phyloP scores from a whole-genome alignment of 2,797 vertebrate genomes.

The Scarus forsteni region DNA sequence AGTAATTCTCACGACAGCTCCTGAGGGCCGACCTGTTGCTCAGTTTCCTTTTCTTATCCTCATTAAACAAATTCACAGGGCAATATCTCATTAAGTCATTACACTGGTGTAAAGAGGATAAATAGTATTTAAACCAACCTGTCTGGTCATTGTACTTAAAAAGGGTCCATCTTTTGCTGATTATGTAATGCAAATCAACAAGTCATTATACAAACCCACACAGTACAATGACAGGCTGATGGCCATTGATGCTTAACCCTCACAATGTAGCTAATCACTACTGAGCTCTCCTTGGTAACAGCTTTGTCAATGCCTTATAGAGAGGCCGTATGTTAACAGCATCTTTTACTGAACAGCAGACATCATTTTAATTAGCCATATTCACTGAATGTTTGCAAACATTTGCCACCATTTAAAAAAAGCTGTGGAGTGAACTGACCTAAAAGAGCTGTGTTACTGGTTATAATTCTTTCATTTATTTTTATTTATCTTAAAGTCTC shows the following conservation, averaged over 20 bases:
- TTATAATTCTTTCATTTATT: too few species aligned
- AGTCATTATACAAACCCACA: constrained; percentile 41
- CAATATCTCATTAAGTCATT: constrained; percentile 38
- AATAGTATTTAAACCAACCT: constrained; percentile 44
- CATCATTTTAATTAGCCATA: neutral
- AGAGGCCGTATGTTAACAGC: neutral
- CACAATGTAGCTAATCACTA: constrained; percentile 51
- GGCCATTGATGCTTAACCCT: constrained; percentile 35
- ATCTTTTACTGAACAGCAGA: neutral
- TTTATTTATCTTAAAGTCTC: too few species aligned
- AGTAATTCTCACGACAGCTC: constrained; percentile 12
- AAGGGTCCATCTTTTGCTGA: constrained; percentile 20
- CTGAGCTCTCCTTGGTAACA: constrained; percentile 22
- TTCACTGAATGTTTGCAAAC: neutral
- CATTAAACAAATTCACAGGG: constrained; percentile 45
- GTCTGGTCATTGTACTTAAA: constrained; percentile 21
- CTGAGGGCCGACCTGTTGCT: constrained; percentile 50
- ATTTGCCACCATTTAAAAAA: too few species aligned
- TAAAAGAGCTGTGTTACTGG: too few species aligned
- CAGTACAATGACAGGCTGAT: constrained; percentile 33
- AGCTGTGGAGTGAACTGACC: too few species aligned
- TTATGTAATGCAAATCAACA: constrained; percentile 46
- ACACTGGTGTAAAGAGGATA: constrained; percentile 45
- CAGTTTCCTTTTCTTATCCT: constrained; percentile 19
- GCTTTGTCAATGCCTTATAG: constrained; percentile 45